These are phyloP conservation scores for Penelope pileata DNA, from an alignment of 2,113 vertebrate genomes.

Conservation along the genomic window DNA sequence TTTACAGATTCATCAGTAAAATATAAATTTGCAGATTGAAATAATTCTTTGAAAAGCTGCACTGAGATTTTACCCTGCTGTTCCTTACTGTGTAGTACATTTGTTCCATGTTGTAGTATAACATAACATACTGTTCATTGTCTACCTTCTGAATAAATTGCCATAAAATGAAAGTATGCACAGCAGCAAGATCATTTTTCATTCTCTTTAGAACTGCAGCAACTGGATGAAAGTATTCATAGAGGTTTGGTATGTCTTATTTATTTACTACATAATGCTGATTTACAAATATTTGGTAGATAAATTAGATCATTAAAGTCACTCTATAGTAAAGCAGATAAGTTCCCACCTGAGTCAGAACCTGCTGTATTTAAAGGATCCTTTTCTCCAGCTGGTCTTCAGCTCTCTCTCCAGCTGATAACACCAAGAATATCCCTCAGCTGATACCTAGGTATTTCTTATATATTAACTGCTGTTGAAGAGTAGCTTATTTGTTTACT, in stretches of 20 bases:
- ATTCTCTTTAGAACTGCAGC: not conserved
- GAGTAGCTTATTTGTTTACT: not conserved
- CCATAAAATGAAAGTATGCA: not conserved
- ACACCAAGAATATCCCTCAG: not conserved
- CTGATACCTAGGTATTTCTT: not conserved
- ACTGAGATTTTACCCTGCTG: not conserved
- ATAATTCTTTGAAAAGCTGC: not conserved
- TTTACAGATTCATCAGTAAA: not conserved
- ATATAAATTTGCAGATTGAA: not conserved
- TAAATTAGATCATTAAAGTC: not conserved
- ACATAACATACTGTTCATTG: not conserved
- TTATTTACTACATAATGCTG: not conserved
- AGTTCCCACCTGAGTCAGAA: not conserved
- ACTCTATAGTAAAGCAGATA: not conserved
- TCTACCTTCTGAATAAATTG: not conserved
- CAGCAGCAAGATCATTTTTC: not conserved
- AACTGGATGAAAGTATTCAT: not conserved
- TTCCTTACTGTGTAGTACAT: not conserved
- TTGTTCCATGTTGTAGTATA: not conserved
- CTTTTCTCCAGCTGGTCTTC: not conserved
- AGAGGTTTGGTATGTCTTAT: not conserved
- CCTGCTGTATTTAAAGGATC: not conserved
- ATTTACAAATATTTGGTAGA: not conserved
- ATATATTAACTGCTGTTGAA: not conserved
- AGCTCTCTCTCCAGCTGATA: not conserved